Conservation (phyloP, 2,888 invertebrate genomes). For the Xanthia togata region DNA sequence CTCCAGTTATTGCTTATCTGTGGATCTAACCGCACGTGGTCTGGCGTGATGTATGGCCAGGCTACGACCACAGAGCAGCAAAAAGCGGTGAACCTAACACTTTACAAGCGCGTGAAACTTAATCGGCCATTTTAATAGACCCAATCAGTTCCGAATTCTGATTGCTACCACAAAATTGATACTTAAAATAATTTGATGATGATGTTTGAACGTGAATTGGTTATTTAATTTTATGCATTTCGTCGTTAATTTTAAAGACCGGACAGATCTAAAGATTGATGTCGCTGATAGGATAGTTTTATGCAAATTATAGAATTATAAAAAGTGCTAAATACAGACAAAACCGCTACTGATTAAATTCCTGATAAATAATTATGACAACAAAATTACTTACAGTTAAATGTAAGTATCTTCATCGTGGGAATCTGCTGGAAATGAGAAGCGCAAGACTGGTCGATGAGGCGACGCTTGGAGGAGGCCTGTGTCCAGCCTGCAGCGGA, state of each 20-base stretch:
- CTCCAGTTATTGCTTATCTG: slow-evolving; percentile 77
- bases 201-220: slow-evolving; percentile 48
- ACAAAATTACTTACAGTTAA: not conserved
- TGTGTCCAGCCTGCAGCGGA: not conserved
- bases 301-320: slow-evolving; percentile 42
- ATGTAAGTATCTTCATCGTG: not conserved
- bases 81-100: slow-evolving; percentile 52
- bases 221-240: slow-evolving; percentile 61
- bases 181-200: slow-evolving; percentile 61
- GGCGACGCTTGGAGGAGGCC: too few relatives aligned
- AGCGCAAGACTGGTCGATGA: not conserved
- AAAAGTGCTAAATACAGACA: slow-evolving; percentile 11
- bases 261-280: slow-evolving; percentile 38
- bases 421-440: not conserved
- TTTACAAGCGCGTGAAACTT: slow-evolving; percentile 59
- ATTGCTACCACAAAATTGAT: slow-evolving; percentile 64
- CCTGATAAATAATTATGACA: not conserved
- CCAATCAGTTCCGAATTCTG: slow-evolving; percentile 47
- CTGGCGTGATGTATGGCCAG: slow-evolving; percentile 61
- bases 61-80: slow-evolving; percentile 48
- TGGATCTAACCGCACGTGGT: slow-evolving; percentile 78
- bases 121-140: slow-evolving; percentile 56
- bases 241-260: slow-evolving; percentile 48
- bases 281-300: slow-evolving; percentile 14
- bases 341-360: slow-evolving; percentile 22